Evolutionary conservation across 2,888 invertebrate species (phyloP).

Genomic region (Volucella zonaria): DNA sequence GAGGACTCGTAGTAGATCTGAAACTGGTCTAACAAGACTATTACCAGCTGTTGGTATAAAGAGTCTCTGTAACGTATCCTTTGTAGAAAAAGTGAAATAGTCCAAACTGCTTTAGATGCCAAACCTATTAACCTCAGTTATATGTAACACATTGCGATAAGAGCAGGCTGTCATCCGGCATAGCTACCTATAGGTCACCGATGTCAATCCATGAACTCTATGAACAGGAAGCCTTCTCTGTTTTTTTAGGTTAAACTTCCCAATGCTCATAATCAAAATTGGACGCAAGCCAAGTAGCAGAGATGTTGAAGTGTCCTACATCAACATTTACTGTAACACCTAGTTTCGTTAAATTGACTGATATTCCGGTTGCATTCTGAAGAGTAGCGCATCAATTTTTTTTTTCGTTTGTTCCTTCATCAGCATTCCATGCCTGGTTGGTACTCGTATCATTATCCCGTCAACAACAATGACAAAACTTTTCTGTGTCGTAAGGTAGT

Average conservation of each 20-base stretch:
- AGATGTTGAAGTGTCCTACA: slow-evolving; percentile 45
- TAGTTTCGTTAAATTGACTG: slow-evolving; percentile 59
- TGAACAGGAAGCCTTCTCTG: slow-evolving; percentile 4
- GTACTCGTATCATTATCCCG: background rate
- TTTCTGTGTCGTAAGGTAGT: slow-evolving; percentile 20
- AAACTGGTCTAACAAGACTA: too few relatives aligned
- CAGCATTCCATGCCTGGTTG: background rate
- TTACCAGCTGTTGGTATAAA: too few relatives aligned
- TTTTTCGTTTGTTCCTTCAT: background rate
- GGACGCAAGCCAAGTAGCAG: slow-evolving; percentile 59
- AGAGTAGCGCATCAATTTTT: background rate
- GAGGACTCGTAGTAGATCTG: too few relatives aligned
- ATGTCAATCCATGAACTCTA: slow-evolving; percentile 42
- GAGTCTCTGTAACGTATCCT: too few relatives aligned
- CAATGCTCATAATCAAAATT: slow-evolving; percentile 56
- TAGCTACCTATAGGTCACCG: slow-evolving; percentile 51
- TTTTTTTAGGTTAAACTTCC: slow-evolving; percentile 61
- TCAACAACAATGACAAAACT: slow-evolving; percentile 45
- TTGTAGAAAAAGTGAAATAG: too few relatives aligned
- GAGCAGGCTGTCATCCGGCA: background rate
- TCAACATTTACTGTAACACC: slow-evolving; percentile 55
- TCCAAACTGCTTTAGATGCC: background rate
- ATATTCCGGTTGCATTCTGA: slow-evolving; percentile 28
- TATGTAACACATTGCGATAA: too few relatives aligned
- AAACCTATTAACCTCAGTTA: background rate